These are phyloP conservation scores for Meandrina meandrites DNA, from an alignment of 92 coral and sea anemone species.

Conservation along the genomic window DNA sequence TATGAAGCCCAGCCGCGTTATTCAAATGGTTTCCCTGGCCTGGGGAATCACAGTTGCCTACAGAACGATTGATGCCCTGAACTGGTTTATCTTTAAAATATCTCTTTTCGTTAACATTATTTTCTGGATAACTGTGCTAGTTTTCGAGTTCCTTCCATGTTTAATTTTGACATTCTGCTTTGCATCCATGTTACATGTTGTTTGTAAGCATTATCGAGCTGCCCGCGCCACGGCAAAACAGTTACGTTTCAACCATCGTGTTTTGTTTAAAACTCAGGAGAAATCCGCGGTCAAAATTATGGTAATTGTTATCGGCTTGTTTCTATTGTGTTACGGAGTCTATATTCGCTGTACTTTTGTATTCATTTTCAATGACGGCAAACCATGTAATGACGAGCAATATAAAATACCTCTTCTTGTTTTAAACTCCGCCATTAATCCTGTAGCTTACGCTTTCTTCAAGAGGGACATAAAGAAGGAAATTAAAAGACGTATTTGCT, in stretches of 20 bases:
- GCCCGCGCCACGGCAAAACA: background rate
- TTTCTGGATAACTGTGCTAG: background rate
- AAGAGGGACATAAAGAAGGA: background rate
- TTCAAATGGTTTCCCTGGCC: background rate
- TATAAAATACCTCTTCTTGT: background rate
- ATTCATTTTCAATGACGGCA: background rate
- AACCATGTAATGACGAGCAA: background rate
- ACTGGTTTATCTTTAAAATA: background rate
- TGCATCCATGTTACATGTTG: background rate
- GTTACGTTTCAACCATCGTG: background rate
- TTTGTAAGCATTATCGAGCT: background rate
- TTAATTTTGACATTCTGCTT: background rate
- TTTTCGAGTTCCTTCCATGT: background rate
- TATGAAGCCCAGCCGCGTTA: background rate
- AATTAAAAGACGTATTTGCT: background rate
- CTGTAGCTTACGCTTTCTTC: background rate
- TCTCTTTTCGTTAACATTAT: background rate
- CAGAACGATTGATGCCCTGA: background rate
- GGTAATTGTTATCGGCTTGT: background rate
- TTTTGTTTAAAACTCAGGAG: background rate
- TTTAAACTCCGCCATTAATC: background rate
- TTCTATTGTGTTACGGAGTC: background rate
- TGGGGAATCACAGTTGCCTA: background rate
- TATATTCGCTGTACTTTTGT: background rate
- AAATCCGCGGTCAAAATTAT: background rate